Evolutionary conservation across 1,140 invertebrate species (phyloP).

Genomic region (Eubasilissa regina): DNA sequence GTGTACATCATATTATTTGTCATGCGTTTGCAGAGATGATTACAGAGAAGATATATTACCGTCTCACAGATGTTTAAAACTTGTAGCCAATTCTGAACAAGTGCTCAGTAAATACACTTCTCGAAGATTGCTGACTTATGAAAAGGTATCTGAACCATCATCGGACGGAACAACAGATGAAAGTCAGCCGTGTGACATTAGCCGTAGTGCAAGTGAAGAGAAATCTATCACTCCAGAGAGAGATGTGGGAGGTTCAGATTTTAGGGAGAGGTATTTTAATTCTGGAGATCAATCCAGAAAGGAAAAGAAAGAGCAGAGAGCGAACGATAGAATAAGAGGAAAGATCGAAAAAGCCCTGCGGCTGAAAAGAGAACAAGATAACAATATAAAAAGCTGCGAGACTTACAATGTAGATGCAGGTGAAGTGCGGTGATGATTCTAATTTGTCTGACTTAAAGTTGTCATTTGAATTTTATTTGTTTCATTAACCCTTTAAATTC

Average conservation of each 20-base stretch:
- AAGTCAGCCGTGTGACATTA: no score
- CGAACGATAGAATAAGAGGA: slow-evolving; percentile 39
- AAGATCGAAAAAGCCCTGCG: slow-evolving; percentile 42
- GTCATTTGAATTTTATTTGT: no score
- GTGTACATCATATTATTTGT: slow-evolving; percentile 31
- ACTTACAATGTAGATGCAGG: slow-evolving; percentile 4
- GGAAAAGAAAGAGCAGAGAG: slow-evolving; percentile 67
- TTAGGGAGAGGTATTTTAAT: slow-evolving; percentile 79
- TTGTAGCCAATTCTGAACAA: slow-evolving; percentile 92
- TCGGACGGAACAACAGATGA: slow-evolving; percentile 49
- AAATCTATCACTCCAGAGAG: slow-evolving; percentile 62
- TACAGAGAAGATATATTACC: slow-evolving; percentile 85
- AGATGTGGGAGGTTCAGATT: slow-evolving; percentile 68
- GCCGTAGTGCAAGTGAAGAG: background rate
- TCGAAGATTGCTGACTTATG: slow-evolving; percentile 88
- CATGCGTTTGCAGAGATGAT: slow-evolving; percentile 75
- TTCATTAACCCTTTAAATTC: no score
- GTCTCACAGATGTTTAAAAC: slow-evolving; percentile 82
- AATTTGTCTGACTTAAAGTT: background rate
- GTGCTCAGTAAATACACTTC: slow-evolving; percentile 84
- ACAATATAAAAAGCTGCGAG: slow-evolving; percentile 5
- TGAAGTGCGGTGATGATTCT: background rate
- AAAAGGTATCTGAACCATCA: slow-evolving; percentile 80
- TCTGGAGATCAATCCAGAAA: slow-evolving; percentile 75
- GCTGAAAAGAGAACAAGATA: background rate